Conservation (phyloP, 2,888 invertebrate species). For the Tenthredo distinguenda region DNA sequence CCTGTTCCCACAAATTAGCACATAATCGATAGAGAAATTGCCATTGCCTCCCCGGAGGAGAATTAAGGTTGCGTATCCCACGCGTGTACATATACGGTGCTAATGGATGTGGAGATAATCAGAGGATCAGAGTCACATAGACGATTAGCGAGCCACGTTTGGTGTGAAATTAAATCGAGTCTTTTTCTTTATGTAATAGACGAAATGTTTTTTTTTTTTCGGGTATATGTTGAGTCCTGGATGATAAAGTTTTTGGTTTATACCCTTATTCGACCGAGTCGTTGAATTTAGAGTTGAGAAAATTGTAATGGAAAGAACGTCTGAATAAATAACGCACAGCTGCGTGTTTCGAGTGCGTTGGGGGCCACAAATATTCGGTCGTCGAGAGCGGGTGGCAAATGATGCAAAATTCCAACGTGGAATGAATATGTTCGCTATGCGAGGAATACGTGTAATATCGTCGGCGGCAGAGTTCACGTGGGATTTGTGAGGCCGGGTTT, state of each 20-base stretch:
- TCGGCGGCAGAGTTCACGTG: slow-evolving; percentile 40
- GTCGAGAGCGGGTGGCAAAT: slow-evolving; percentile 35
- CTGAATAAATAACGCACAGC: neutral
- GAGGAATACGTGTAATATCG: slow-evolving; percentile 53
- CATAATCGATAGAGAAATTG: neutral
- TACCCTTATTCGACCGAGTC: neutral
- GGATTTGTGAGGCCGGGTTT: slow-evolving; percentile 42
- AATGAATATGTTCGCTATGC: slow-evolving; percentile 54
- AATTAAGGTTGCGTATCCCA: neutral
- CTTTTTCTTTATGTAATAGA: neutral
- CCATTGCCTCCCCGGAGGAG: neutral
- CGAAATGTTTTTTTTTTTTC: neutral
- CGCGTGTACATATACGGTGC: neutral
- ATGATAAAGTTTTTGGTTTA: neutral
- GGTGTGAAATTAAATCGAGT: neutral
- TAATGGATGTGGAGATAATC: neutral
- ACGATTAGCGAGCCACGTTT: neutral
- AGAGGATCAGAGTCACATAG: neutral
- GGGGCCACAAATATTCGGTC: slow-evolving; percentile 41
- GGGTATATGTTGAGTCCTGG: neutral
- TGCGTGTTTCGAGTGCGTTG: slow-evolving; percentile 21
- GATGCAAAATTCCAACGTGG: slow-evolving; percentile 54
- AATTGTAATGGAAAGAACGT: slow-evolving; percentile 5
- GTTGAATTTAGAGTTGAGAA: neutral
- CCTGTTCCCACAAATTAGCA: neutral